Conservation (phyloP, 2,113 vertebrate genomes). For the Bombycilla garrulus region DNA sequence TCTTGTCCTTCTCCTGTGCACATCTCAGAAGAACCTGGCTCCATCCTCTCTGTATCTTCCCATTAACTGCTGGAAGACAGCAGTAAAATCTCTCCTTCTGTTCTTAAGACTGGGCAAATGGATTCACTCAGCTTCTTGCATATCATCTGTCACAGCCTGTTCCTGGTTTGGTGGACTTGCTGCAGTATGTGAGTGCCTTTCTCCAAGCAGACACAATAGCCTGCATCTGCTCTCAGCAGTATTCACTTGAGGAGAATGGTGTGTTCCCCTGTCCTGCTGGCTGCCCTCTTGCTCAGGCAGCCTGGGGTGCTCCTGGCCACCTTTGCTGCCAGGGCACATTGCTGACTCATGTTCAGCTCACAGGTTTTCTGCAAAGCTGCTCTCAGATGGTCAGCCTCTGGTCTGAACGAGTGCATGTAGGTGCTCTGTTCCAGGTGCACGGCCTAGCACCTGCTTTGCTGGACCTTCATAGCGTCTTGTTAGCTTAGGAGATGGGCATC, state of each 20-base stretch:
- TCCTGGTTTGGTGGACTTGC: not conserved
- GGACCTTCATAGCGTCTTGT: not conserved
- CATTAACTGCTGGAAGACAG: not conserved
- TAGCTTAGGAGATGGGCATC: too few species aligned
- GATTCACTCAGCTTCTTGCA: not conserved
- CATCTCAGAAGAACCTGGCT: not conserved
- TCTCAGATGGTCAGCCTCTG: accelerated
- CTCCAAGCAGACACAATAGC: not conserved
- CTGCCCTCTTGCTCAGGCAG: not conserved
- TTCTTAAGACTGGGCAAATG: not conserved
- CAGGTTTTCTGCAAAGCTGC: not conserved
- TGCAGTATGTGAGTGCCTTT: not conserved
- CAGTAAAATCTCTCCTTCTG: not conserved
- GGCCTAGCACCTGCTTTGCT: not conserved
- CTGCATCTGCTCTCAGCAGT: not conserved
- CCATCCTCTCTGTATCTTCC: not conserved
- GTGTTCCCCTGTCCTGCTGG: not conserved
- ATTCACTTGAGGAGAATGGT: not conserved
- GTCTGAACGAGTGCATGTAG: not conserved
- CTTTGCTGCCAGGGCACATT: not conserved
- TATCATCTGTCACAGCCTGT: not conserved
- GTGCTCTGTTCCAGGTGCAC: not conserved
- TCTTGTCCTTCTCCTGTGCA: not conserved
- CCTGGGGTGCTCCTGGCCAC: not conserved
- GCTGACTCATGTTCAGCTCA: not conserved